A percentile compares a stretch with the other conserved stretches of the same genome.
Evolutionary conservation across 2,113 vertebrate genomes (phyloP).

Genomic region (Marmota monax): DNA sequence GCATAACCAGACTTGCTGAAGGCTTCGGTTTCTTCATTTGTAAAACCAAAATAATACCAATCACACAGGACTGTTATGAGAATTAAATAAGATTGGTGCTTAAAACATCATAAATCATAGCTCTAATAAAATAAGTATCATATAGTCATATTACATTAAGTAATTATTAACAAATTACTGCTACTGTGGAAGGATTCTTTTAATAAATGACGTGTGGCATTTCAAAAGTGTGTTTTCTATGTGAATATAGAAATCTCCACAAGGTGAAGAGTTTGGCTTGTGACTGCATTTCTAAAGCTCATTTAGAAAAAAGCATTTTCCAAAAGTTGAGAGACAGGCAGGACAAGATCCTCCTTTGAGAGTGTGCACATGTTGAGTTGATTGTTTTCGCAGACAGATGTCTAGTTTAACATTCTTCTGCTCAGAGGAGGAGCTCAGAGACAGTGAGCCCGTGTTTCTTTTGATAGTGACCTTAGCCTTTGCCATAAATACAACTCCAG

Average conservation of each 20-base stretch:
- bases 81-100: conserved; percentile 21
- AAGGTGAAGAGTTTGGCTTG: not conserved
- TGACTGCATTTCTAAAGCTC: conserved; percentile 30
- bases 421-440: conserved; percentile 56
- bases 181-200: conserved; percentile 8
- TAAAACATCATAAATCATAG: conserved; percentile 8
- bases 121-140: conserved; percentile 5
- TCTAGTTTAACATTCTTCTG: conserved; percentile 52
- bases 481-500: conserved; percentile 60
- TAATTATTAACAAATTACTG: not conserved
- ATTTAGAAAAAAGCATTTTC: conserved; percentile 30
- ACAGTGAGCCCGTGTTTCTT: conserved; percentile 55
- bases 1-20: not conserved
- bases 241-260: not conserved
- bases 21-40: conserved; percentile 9
- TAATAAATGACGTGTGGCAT: not conserved
- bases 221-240: conserved; percentile 11
- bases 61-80: not conserved
- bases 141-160: not conserved
- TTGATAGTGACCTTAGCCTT: conserved; percentile 55
- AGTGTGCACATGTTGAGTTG: not conserved
- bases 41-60: conserved; percentile 42
- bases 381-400: conserved; percentile 44
- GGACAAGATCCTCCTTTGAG: conserved; percentile 19
- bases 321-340: conserved; percentile 13